These are phyloP conservation scores for Melinopterus prodromus DNA, from an alignment of 2,888 invertebrate species.

Conservation along the genomic window DNA sequence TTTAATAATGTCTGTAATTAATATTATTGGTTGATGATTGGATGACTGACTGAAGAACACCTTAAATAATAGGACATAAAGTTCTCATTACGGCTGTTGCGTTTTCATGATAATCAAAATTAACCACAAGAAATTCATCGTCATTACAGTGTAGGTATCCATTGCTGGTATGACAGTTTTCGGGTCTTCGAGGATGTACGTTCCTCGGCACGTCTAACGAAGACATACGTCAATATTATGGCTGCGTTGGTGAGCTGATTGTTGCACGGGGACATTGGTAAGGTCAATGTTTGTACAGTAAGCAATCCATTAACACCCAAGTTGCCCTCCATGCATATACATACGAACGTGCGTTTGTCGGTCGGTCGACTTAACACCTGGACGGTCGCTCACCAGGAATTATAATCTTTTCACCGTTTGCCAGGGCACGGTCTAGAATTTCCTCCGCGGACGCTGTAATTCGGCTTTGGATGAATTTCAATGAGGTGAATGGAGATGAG, in stretches of 20 bases:
- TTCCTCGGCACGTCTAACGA: conserved; percentile 6
- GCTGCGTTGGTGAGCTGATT: not conserved
- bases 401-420: conserved; percentile 25
- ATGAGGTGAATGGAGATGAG: conserved; percentile 14
- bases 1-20: no score
- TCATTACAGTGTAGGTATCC: not conserved
- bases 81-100: no score
- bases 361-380: conserved; percentile 19
- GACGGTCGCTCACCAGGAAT: conserved; percentile 14
- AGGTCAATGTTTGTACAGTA: conserved; percentile 49
- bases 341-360: conserved; percentile 9
- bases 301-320: conserved; percentile 44
- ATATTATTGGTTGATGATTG: no score
- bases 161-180: not conserved
- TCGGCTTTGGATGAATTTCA: conserved; percentile 17
- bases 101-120: no score
- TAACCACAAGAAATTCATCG: no score
- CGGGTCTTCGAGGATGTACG: not conserved
- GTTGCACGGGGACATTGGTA: conserved; percentile 31
- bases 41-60: no score
- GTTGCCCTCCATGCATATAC: conserved; percentile 5
- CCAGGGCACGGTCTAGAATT: conserved; percentile 14
- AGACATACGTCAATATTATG: conserved; percentile 19
- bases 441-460: conserved; percentile 11
- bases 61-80: no score